Evolutionary conservation across 2,888 invertebrate species (phyloP), one percentile per base, ranked within the genome.

Genomic region (Labia minor): DNA sequence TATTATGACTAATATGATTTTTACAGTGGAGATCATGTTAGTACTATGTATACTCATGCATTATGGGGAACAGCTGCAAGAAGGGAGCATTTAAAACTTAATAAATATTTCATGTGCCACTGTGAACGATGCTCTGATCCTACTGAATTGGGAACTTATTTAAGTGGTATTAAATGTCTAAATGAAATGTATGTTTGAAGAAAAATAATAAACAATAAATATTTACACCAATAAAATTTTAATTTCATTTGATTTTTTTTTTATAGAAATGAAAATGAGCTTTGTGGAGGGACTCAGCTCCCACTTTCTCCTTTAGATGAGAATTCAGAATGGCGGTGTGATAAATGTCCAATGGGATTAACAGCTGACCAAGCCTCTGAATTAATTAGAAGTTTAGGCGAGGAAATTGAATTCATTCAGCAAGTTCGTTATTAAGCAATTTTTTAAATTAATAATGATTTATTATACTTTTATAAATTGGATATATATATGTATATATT

Each of bases 21-120:
- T 49, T 49, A 69, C 66, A 82, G 82, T 75, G 90, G 87, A 0
- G 84, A 86, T 61, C 88, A 91, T 74, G 81, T 94, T 33, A 84
- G 86, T 8, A 92, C 92, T 0, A 90, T 89, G 84, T 94, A 93
- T 73, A 91, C 92, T 3, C 92, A 93, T 74, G 89, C 90, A 11
- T 77, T 94, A 68, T 93, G 93, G 93, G 89, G 91, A 1, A 92
- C 92, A 0, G 86, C 87, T 75, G 86, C 87, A 37, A 82, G 93
- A 70, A 82, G 89, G 69, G 88, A 89, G 71, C 92, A 92, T 78
- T 79, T 92, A 20, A 80, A 81, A 71, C 84, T 87, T 68, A 88
- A 89, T 0, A 92, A 92, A 77, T 90, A 90, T 74, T 92, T 92
- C 72, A 76, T 81, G 0, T 92, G 92, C 71, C 79, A 78, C 71